Evolutionary conservation across 2,113 vertebrate genomes (phyloP).

Genomic region (Mellivora capensis): DNA sequence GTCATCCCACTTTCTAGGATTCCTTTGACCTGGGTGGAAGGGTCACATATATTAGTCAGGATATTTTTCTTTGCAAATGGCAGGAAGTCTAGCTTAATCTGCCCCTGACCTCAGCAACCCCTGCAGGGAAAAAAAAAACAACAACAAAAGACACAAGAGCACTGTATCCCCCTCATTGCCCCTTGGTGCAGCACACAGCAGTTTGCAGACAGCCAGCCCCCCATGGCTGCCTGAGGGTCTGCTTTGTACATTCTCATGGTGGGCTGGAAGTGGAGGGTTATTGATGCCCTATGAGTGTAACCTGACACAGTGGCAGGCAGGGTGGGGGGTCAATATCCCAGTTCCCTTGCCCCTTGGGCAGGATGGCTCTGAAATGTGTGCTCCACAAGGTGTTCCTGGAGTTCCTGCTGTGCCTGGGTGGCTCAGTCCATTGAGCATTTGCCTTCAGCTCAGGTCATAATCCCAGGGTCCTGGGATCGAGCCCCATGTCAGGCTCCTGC

Average conservation of each 20-base stretch:
- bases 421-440: too few relatives aligned
- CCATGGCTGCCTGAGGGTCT: neutral
- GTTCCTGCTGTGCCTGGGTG: neutral
- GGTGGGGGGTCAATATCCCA: neutral
- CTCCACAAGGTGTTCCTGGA: neutral
- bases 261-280: neutral
- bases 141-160: neutral
- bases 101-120: neutral
- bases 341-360: too few relatives aligned
- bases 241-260: neutral
- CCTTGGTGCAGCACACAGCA: neutral
- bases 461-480: too few relatives aligned
- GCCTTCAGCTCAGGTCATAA: too few relatives aligned
- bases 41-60: neutral
- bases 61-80: neutral
- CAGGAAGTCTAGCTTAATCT: neutral
- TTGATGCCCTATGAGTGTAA: accelerated
- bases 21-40: neutral
- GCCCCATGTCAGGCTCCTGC: too few relatives aligned
- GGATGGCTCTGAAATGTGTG: neutral
- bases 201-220: neutral
- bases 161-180: neutral
- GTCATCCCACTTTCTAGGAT: neutral
- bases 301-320: neutral
- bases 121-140: neutral